Base-by-base conservation (phyloP, 2,888 invertebrate species). In the Lepeophtheirus nordmannii region DNA sequence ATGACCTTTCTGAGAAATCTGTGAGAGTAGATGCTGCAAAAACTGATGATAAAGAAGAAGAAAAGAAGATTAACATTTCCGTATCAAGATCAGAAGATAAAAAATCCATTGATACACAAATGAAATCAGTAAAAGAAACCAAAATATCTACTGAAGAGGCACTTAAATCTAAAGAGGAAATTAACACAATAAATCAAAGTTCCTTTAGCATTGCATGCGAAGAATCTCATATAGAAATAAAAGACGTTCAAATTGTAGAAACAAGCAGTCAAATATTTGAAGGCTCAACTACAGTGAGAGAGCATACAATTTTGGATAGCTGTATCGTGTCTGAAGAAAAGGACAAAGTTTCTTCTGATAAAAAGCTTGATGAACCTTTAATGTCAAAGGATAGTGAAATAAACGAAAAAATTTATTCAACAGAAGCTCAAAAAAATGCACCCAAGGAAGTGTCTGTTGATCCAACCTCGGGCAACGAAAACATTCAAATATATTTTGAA, bases 131-230 rank as follows among this genome's bases (percentile, higher is more conserved):
- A 57, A 53, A 40, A 40, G 63, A 53, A 58, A 58, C 12, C 58
- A 58, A n/a, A 58, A 5, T 46, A 46, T 46, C 53, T n/a, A 46
- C 53, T 46, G 53, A 46, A 46, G 67, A 38, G 22, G 59, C n/a
- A 20, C 11, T 62, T 20, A n/a, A n/a, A 30, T 22, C 37, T 23
- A 66, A 67, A 61, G 38, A 61, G 30, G 39, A 17, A 12, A 46
- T 46, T 8, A 46, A 17, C 8, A 46, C 53, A 46, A 46, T 46
- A 46, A 46, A 46, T 3, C 53, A 46, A 17, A 46, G 53, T 46
- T 46, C 53, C 2, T 46, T 46, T 46, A 17, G 17, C 8, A 46
- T 46, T 17, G 17, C 14, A 46, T 46, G 53, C 17, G 53, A 46
- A 8, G 53, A 46, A 17, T 46, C 53, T n/a, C 53, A 46, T 17